Evolutionary conservation across 1,140 invertebrate genomes (phyloP), one percentile per base, ranked within the genome.

Genomic region (Microplitis mediator): DNA sequence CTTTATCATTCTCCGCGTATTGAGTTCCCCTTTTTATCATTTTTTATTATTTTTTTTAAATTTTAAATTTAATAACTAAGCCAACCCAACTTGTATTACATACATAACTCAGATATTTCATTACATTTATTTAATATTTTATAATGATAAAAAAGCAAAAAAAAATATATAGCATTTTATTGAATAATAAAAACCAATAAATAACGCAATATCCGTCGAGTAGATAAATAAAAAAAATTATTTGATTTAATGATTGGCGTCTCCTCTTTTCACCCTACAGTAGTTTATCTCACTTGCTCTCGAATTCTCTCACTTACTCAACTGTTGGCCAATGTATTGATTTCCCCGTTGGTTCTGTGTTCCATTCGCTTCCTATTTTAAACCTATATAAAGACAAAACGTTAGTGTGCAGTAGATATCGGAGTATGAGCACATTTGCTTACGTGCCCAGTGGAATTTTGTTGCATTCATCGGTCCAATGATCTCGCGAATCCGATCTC

Each of bases 281-380:
- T 72, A 67, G 75, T 75, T 75, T 77, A 69, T 63, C 58, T 63
- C 70, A 23, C 23, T 23, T 23, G 62, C 63, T 72, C 60, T 32
- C 62, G 51, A 58, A 23, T 58, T 52, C 62, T 69, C 52, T 72
- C 73, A 13, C 72, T 71, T 73, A 67, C 60, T 75, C 69, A 62
- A 63, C 72, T 69, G 76, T 65, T 69, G 65, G 71, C 76, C 76
- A 68, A 80, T 79, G 82, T 86, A 86, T 86, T 85, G 84, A 85
- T 85, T 83, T 85, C 80, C 80, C 76, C 6, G 39, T 45, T 6
- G 6, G 39, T 45, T 45, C 11, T 11, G 39, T 45, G 39, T 45
- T 11, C 39, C 11, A 76, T 81, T 79, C 75, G 77, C 77, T 77
- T 79, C 74, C 75, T 77, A 78, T 82, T 82, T 77, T 77, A 80